These are phyloP conservation scores for Helleia helle DNA, from an alignment of 2,888 invertebrate genomes.

Conservation along the genomic window DNA sequence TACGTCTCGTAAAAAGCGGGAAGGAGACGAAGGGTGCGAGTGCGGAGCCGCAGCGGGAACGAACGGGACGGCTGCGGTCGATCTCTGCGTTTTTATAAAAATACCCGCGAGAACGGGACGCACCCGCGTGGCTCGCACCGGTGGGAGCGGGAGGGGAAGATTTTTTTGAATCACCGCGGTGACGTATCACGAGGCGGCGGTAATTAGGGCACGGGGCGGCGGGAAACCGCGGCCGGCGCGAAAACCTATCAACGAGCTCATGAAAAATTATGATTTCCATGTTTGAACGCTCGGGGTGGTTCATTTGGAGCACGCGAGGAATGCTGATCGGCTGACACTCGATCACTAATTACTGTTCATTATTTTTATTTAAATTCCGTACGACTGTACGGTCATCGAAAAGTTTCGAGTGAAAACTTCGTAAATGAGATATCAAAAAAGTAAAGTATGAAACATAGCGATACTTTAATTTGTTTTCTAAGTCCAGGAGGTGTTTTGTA, in stretches of 20 bases:
- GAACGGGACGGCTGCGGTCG: constrained; percentile 68
- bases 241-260: constrained; percentile 73
- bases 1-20: constrained; percentile 75
- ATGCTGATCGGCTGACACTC: constrained; percentile 39
- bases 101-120: constrained; percentile 60
- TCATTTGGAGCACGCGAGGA: constrained; percentile 49
- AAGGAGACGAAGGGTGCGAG: constrained; percentile 72
- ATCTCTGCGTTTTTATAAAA: constrained; percentile 74
- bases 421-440: too few species aligned
- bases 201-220: constrained; percentile 73
- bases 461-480: too few species aligned
- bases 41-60: constrained; percentile 55
- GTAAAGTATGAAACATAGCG: too few species aligned
- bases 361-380: background rate
- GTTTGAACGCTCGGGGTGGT: constrained; percentile 53
- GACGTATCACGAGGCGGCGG: constrained; percentile 68
- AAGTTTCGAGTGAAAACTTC: too few species aligned
- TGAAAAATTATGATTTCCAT: constrained; percentile 72
- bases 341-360: constrained; percentile 10
- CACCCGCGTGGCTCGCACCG: constrained; percentile 29
- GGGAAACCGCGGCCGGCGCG: constrained; percentile 68
- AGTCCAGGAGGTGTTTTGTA: too few species aligned
- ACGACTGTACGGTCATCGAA: background rate
- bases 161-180: constrained; percentile 70
- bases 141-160: constrained; percentile 63